These are phyloP conservation scores for Fringilla coelebs DNA, from an alignment of 2,797 vertebrate genomes.

Conservation along the genomic window DNA sequence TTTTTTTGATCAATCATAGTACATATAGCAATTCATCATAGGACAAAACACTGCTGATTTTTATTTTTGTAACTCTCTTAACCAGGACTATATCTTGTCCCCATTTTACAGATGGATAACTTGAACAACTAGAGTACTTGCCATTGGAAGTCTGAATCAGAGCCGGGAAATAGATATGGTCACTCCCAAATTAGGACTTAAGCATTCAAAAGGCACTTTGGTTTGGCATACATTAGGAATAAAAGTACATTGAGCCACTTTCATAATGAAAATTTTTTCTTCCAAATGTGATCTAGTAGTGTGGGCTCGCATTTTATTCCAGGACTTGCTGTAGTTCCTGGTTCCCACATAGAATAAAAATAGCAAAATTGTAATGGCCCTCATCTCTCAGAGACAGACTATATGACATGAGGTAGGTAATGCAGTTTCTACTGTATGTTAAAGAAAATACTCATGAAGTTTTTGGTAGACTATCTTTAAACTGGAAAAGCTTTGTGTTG, in stretches of 20 bases:
- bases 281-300: background rate
- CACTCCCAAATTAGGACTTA: background rate
- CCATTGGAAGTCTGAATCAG: background rate
- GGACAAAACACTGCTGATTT: background rate
- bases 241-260: background rate
- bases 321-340: background rate
- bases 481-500: background rate
- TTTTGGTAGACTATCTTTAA: background rate
- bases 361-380: background rate
- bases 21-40: background rate
- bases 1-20: background rate
- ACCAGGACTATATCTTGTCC: background rate
- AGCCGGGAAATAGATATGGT: background rate
- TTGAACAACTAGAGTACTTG: background rate
- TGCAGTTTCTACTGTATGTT: background rate
- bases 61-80: background rate
- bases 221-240: background rate
- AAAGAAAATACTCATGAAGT: background rate
- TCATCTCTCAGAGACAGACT: background rate
- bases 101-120: background rate
- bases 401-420: background rate
- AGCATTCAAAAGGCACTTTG: background rate
- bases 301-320: background rate
- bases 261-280: background rate
- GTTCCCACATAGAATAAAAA: background rate